Evolutionary conservation across 2,797 vertebrate species (phyloP), one percentile per base, ranked within the genome.

Genomic region (Xenentodon cancila): DNA sequence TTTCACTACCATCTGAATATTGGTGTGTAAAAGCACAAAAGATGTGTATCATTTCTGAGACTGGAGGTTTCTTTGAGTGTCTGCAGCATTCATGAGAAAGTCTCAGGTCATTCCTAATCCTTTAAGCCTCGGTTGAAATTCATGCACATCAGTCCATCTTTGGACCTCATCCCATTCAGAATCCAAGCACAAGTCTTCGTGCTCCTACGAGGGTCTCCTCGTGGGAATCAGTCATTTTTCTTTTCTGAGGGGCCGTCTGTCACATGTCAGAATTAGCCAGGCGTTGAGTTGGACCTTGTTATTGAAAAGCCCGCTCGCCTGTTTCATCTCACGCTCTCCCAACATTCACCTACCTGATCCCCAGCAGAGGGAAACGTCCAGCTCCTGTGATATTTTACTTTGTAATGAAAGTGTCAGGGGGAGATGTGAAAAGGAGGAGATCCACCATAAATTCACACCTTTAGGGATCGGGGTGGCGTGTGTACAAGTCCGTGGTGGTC

Each of bases 361-460:
- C 32, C 18, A 20, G 64, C 27, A 55, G 66, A 50, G 18, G 68
- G 59, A 85, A 78, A 61, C 4, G 53, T 81, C 83, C 77, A 85
- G 80, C 86, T 83, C 77, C 75, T 69, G 34, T 51, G 60, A 83
- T 71, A 82, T 91, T 91, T 91, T 73, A 91, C 90, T 91, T 91
- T 86, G 84, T 89, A 89, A 91, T 90, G 78, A 88, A 88, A 79
- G 74, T 82, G 84, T 84, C 78, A 69, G 30, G 54, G 44, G 37
- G 62, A 20, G 69, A 70, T n/a, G 71, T 63, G 75, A 71, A 61
- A 71, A 57, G 75, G 60, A 61, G 64, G 67, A 75, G 67, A 75
- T 32, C 75, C 81, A 45, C 76, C 71, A 56, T 82, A 85, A 91
- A 90, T 89, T 75, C 71, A 43, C 18, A 47, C 63, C 75, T 32